Base-by-base conservation (phyloP, 2,888 invertebrate species). In the Patella caerulea region DNA sequence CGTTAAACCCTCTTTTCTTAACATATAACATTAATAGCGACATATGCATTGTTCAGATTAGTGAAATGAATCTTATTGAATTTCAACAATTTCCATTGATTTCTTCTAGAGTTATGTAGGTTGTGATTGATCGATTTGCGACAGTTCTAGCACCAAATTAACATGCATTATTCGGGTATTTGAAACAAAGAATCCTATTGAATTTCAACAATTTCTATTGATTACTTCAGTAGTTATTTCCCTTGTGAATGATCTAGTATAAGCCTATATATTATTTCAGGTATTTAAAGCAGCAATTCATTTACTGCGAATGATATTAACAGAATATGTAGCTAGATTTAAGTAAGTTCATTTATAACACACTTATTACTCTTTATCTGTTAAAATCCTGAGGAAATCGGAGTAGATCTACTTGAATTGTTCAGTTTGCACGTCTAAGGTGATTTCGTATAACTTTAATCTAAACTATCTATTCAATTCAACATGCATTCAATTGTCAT, bases 261-360 rank as follows among this genome's bases (percentile, higher is more conserved):
- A 45, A 45, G 45, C 1, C 9, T 45, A 45, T 45, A 45, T 45
- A 45, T 70, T 72, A 54, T 85, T 84, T 7, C 79, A 90, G 90
- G 90, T 90, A 54, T 90, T 90, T 83, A 89, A 89, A 80, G 87
- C 90, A 55, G 88, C 88, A 52, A 80, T 90, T 55, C 86, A 85
- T 78, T 80, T 90, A 71, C 82, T 89, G 65, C 85, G 84, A 73
- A 88, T 88, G 87, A 84, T 90, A 19, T 83, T 91, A 52, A 88
- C 87, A 71, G 89, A 90, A 73, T 91, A 84, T 82, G 83, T 87
- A 29, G 84, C 88, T n/a, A 86, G 85, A 80, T 88, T 90, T 83
- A 90, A 86, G 90, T 91, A 86, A 85, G 88, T 84, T 45, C 9
- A 45, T 9, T 45, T 45, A 45, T 45, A 9, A 9, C 45, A 45